Evolutionary conservation across 2,113 vertebrate species (phyloP).

Genomic region (Bolborhynchus lineola): DNA sequence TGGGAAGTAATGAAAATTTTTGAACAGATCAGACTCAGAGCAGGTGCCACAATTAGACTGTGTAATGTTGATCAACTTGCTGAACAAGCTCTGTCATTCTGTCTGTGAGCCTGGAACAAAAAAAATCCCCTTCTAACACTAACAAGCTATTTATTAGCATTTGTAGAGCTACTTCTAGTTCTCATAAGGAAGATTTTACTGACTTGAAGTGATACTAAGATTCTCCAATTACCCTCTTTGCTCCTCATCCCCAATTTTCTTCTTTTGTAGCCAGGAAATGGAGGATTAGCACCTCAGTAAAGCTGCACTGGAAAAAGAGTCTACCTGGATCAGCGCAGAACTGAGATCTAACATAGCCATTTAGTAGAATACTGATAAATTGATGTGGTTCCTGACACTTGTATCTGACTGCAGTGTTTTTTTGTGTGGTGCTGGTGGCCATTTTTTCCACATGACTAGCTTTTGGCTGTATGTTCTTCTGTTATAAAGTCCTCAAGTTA

Average conservation of each 20-base stretch:
- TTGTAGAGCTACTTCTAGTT: background rate
- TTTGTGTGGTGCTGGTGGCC: background rate
- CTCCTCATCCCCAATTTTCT: background rate
- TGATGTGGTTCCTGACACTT: background rate
- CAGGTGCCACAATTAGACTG: background rate
- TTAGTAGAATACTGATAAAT: background rate
- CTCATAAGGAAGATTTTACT: background rate
- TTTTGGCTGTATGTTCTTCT: conserved; percentile 12
- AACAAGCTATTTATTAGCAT: background rate
- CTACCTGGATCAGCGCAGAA: background rate
- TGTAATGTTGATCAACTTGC: background rate
- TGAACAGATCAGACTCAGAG: background rate
- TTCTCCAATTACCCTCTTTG: background rate
- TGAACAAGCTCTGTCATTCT: background rate
- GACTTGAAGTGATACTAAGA: background rate
- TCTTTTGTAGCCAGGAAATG: background rate
- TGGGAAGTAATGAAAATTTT: background rate
- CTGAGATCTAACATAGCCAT: background rate
- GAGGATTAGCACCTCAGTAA: background rate
- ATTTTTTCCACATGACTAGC: background rate
- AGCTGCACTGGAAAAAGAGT: background rate
- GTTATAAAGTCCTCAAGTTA: conserved; percentile 53
- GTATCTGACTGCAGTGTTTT: background rate
- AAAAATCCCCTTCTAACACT: background rate
- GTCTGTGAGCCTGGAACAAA: background rate